Evolutionary conservation across 2,888 invertebrate genomes (phyloP), one percentile per base, ranked within the genome.

Genomic region (Orchesellides sinensis): DNA sequence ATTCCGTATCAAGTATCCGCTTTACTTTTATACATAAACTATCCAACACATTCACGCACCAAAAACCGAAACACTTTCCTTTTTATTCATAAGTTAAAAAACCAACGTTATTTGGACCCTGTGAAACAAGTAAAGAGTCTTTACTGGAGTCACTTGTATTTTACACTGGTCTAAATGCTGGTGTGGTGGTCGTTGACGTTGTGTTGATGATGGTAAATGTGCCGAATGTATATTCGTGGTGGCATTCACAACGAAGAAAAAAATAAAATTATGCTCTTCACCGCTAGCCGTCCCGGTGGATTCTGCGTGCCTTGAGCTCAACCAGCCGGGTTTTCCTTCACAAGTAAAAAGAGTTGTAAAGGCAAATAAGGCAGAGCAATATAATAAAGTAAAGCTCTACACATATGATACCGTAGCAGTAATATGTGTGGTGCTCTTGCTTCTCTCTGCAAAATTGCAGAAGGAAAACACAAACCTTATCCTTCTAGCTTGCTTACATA

Each of bases 271-370:
- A 47, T 66, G 79, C 66, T 72, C 79, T 80, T 80, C 79, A 80
- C 79, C 72, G 72, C 72, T 72, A 65, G 72, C 70, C 56, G 56
- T 78, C 72, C 78, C 72, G 75, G 75, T 80, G 83, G 85, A 85
- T 83, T 85, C 85, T 85, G 85, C 78, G 85, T 83, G 83, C 72
- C 83, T 74, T 75, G 69, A 32, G 40, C 54, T 49, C 3, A 66
- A 21, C 68, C 49, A 78, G 66, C 83, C 83, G 78, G 78, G 83
- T 79, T n/a, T n/a, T n/a, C n/a, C n/a, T n/a, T n/a, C n/a, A n/a
- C n/a, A n/a, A n/a, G n/a, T n/a, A n/a, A n/a, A n/a, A n/a, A n/a
- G n/a, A n/a, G n/a, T n/a, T n/a, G n/a, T n/a, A n/a, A n/a, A n/a
- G n/a, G n/a, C n/a, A n/a, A n/a, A n/a, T n/a, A n/a, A n/a, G n/a